These are phyloP conservation scores for Arrhopalites spinosus DNA, from an alignment of 2,888 invertebrate species.

Conservation along the genomic window DNA sequence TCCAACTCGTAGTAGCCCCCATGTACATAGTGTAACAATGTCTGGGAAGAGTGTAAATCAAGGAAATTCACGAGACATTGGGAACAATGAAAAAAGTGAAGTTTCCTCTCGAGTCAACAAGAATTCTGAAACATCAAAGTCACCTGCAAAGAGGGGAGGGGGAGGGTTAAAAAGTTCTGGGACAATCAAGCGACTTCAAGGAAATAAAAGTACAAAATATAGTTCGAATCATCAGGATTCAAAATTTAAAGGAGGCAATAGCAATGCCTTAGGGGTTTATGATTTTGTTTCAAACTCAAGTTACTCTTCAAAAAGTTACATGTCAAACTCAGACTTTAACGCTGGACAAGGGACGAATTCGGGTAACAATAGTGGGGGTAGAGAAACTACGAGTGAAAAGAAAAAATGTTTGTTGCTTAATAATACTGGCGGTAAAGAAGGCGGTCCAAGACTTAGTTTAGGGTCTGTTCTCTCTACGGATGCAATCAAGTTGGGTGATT, in stretches of 20 bases:
- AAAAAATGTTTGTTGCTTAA: slow-evolving; percentile 54
- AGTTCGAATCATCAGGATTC: slow-evolving; percentile 20
- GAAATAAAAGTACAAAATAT: slow-evolving; percentile 9
- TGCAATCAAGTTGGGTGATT: slow-evolving; percentile 61
- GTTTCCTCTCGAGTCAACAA: no score
- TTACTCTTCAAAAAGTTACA: slow-evolving; percentile 18
- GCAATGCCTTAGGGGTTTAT: slow-evolving; percentile 10
- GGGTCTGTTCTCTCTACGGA: slow-evolving; percentile 81
- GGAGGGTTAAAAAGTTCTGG: slow-evolving; percentile 23
- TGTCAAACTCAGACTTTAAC: slow-evolving; percentile 12
- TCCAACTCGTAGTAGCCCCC: not conserved
- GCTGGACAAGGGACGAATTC: not conserved
- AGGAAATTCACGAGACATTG: not conserved
- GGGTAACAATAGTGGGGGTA: slow-evolving; percentile 57
- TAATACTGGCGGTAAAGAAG: no score
- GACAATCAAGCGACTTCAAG: slow-evolving; percentile 30
- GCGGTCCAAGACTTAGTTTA: slow-evolving; percentile 79
- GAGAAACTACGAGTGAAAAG: slow-evolving; percentile 41
- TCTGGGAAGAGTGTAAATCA: not conserved
- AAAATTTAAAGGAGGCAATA: slow-evolving; percentile 20
- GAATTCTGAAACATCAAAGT: slow-evolving; percentile 22
- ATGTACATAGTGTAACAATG: no score
- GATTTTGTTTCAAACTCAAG: slow-evolving; percentile 19
- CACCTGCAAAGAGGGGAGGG: slow-evolving; percentile 5
- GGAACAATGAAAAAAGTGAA: slow-evolving; percentile 1